A percentile compares a stretch with the other conserved stretches of the same genome.
These are phyloP conservation scores for Lagopus muta DNA, from an alignment of 2,113 vertebrate species.

Conservation along the genomic window DNA sequence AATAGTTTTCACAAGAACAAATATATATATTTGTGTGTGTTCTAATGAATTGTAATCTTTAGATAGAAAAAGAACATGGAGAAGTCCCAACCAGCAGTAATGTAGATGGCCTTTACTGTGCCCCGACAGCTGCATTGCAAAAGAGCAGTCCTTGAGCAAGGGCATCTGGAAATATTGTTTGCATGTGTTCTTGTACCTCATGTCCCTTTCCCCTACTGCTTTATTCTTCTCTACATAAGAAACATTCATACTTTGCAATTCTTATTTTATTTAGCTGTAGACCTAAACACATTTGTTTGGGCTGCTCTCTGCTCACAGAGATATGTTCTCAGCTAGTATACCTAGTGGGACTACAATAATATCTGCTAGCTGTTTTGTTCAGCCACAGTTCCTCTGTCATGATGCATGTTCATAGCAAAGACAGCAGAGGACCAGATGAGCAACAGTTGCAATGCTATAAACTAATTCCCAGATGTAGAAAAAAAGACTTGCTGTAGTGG, in stretches of 20 bases:
- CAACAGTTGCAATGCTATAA: constrained; percentile 45
- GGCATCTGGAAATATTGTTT: not conserved
- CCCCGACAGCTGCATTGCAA: not conserved
- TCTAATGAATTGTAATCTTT: not conserved
- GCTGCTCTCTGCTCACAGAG: not conserved
- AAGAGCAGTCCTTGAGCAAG: not conserved
- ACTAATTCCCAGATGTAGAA: constrained; percentile 68
- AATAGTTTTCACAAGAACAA: not conserved
- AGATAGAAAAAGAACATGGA: not conserved
- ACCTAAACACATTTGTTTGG: not conserved
- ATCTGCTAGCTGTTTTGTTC: constrained; percentile 33
- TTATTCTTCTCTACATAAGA: not conserved
- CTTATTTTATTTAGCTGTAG: not conserved
- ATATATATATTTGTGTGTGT: not conserved
- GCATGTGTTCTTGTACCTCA: not conserved
- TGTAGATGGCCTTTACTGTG: not conserved
- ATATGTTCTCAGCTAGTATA: not conserved
- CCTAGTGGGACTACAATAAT: constrained; percentile 12
- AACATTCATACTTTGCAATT: not conserved
- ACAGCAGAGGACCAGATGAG: constrained; percentile 66
- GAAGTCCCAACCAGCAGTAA: not conserved
- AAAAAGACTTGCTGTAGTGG: constrained; percentile 42
- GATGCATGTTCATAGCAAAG: constrained; percentile 34
- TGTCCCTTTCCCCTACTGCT: not conserved
- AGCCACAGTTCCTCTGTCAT: constrained; percentile 36